Evolutionary conservation across 2,113 vertebrate genomes (phyloP).

Genomic region (Hypomesus transpacificus): DNA sequence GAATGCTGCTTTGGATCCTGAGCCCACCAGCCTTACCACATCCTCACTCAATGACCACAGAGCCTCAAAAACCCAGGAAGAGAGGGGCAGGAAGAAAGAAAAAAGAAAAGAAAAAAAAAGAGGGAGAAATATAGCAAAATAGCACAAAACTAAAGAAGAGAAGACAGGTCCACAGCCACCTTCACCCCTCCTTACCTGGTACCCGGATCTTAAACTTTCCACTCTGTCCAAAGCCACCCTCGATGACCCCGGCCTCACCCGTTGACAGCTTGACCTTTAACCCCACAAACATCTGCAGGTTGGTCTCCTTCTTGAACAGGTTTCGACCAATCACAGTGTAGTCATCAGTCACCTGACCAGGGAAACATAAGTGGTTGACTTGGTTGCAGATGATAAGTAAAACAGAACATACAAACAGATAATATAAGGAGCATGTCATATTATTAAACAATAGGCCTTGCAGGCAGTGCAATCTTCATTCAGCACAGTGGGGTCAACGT

Average conservation of each 20-base stretch:
- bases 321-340: slow-evolving; percentile 90
- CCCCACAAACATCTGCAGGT: slow-evolving; percentile 94
- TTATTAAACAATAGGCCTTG: neutral
- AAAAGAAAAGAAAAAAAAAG: neutral
- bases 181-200: slow-evolving; percentile 73
- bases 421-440: neutral
- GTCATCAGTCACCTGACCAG: slow-evolving; percentile 84
- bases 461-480: neutral
- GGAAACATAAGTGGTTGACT: neutral
- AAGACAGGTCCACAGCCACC: neutral
- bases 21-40: slow-evolving; percentile 62
- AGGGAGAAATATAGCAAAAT: neutral
- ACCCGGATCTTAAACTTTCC: slow-evolving; percentile 93
- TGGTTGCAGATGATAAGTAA: neutral
- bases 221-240: slow-evolving; percentile 93
- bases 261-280: slow-evolving; percentile 89
- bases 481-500: slow-evolving; percentile 2
- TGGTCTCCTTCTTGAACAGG: slow-evolving; percentile 98
- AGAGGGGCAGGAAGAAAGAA: neutral
- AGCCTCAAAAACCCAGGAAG: too few species aligned
- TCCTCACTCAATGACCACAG: slow-evolving; percentile 45
- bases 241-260: slow-evolving; percentile 86
- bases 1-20: slow-evolving; percentile 61
- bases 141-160: neutral
- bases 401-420: neutral